Base-by-base conservation (phyloP, 2,888 invertebrate species). In the Troides aeacus region DNA sequence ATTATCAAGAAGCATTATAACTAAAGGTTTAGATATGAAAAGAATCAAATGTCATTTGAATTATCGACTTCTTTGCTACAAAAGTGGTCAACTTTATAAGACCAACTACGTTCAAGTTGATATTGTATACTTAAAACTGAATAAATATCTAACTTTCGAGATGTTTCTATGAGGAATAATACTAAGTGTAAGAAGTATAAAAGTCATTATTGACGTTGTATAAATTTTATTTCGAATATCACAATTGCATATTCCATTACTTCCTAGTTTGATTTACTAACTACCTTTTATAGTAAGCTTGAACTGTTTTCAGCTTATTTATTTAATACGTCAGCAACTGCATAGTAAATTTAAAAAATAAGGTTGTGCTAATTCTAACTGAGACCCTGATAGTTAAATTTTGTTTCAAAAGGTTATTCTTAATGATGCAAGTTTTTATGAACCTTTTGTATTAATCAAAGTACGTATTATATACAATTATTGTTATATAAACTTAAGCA, bases 51-150 rank as follows among this genome's bases (percentile, higher is more conserved):
- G 68, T 39, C 61, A 63, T 68, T 39, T 63, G 18, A 68, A 68
- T 57, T 67, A 21, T 57, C 21, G 21, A 57, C 57, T n/a, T 57
- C 57, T 57, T 57, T 57, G 57, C 6, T 62, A 21, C 42, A 62
- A 58, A 42, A 58, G 24, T 59, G 63, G 39, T 62, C 17, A 58
- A 65, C 58, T 69, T 69, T 66, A 57, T 62, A 66, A 66, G 53
- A 62, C 62, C 58, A 62, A 66, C 62, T 66, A 59, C 36, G 21
- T 30, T 21, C 5, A 56, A 68, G 53, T 62, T 21, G 58, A 66
- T 67, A 53, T 62, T 68, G 68, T 71, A 72, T 69, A 66, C 62
- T 69, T 65, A 68, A 69, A 69, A 65, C 62, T 39, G 69, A 68
- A 57, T 68, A 67, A 62, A 72, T 66, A 66, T 62, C 36, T 21